phyloP scores from a whole-genome alignment of 2,113 vertebrate genomes.

The Megaleporinus macrocephalus region DNA sequence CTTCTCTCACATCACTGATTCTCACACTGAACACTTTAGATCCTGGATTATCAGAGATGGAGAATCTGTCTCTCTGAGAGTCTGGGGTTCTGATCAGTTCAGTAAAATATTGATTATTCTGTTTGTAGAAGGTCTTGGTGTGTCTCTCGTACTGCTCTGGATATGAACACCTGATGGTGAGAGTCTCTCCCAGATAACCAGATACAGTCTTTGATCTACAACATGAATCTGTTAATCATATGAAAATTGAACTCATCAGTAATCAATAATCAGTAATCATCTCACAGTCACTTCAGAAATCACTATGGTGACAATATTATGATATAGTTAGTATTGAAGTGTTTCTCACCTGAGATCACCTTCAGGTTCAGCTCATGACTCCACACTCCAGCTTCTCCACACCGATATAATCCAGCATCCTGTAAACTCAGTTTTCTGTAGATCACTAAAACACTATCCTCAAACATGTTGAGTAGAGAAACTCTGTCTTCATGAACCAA shows the following conservation, averaged over 20 bases:
- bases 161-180: background rate
- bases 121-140: background rate
- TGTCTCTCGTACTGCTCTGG: background rate
- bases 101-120: background rate
- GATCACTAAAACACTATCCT: no score
- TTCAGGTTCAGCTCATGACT: no score
- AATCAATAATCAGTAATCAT: no score
- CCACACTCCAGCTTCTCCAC: no score
- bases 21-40: background rate
- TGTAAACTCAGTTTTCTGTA: no score
- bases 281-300: no score
- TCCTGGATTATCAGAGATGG: background rate
- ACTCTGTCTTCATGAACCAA: no score
- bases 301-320: no score
- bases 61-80: background rate
- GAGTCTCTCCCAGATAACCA: background rate
- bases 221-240: background rate
- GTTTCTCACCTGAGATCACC: no score
- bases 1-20: background rate
- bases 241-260: background rate
- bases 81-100: background rate
- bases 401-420: no score
- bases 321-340: no score
- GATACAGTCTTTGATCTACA: background rate
- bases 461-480: no score